Evolutionary conservation across 2,797 vertebrate genomes (phyloP).

Genomic region (Stomatorhinus walkeri): DNA sequence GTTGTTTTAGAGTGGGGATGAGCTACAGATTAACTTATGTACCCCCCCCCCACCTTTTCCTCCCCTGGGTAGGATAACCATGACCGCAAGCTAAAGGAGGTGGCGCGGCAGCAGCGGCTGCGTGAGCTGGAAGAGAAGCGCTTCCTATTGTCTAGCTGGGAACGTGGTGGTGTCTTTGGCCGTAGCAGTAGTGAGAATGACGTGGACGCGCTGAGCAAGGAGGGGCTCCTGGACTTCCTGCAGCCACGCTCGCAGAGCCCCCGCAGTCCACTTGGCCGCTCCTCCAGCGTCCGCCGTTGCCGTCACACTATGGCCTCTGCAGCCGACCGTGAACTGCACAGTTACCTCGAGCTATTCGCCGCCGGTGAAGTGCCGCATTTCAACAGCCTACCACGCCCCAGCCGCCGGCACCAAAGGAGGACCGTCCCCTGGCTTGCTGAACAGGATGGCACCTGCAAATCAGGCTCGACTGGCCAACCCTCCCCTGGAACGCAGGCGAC

Average conservation of each 20-base stretch:
- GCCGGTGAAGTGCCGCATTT: slow-evolving; percentile 63
- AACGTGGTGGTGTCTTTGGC: slow-evolving; percentile 67
- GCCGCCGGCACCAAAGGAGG: slow-evolving; percentile 58
- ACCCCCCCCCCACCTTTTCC: neutral
- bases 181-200: slow-evolving; percentile 95
- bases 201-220: slow-evolving; percentile 78
- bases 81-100: slow-evolving; percentile 80
- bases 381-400: slow-evolving; percentile 76
- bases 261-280: slow-evolving; percentile 70
- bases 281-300: slow-evolving; percentile 76
- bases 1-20: neutral
- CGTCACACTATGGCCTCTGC: slow-evolving; percentile 69
- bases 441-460: slow-evolving; percentile 59
- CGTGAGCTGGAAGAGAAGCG: slow-evolving; percentile 80
- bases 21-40: neutral
- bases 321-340: slow-evolving; percentile 74
- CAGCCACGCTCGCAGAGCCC: slow-evolving; percentile 71
- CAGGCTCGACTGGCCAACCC: slow-evolving; percentile 35
- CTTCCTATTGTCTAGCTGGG: slow-evolving; percentile 64
- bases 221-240: slow-evolving; percentile 76
- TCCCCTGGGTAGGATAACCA: slow-evolving; percentile 70
- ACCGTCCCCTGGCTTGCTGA: slow-evolving; percentile 60
- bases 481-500: slow-evolving; percentile 43
- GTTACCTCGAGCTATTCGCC: slow-evolving; percentile 70
- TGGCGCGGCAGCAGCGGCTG: slow-evolving; percentile 67